Evolutionary conservation across 2,797 vertebrate genomes (phyloP).

Genomic region (Eutrigla gurnardus): DNA sequence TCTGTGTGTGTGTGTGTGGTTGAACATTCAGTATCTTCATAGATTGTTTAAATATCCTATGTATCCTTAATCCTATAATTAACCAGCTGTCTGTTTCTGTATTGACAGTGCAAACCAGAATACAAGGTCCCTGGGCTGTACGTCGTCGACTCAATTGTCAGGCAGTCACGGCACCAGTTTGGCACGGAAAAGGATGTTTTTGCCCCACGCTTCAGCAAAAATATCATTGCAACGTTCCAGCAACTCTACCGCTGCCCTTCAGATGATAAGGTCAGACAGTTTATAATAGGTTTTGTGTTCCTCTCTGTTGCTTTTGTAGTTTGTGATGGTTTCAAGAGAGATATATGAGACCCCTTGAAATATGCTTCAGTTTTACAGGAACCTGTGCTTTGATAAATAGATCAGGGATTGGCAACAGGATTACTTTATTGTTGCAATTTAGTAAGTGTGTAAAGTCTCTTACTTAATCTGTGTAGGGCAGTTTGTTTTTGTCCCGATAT

Average conservation of each 20-base stretch:
- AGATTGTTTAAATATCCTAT: not conserved
- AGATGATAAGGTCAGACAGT: slow-evolving; percentile 92
- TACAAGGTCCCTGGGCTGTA: slow-evolving; percentile 99
- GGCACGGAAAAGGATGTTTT: slow-evolving; percentile 99
- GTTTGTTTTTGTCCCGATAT: not conserved
- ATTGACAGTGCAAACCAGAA: slow-evolving; percentile 94
- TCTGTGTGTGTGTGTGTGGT: too few species aligned
- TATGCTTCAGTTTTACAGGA: not conserved
- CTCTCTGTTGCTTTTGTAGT: slow-evolving; percentile 5
- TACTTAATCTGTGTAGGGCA: not conserved
- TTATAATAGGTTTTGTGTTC: slow-evolving; percentile 29
- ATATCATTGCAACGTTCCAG: slow-evolving; percentile 98
- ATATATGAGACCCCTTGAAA: not conserved
- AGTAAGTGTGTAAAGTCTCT: not conserved
- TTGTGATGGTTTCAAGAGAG: not conserved
- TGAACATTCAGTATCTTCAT: not conserved
- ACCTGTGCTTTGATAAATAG: not conserved
- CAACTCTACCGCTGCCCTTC: slow-evolving; percentile 97
- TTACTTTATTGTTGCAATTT: not conserved
- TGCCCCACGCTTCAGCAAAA: slow-evolving; percentile 99
- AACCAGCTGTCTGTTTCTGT: slow-evolving; percentile 18
- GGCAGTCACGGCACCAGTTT: slow-evolving; percentile 98
- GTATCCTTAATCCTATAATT: too few species aligned
- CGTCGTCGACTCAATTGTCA: slow-evolving; percentile 98
- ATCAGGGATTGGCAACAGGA: not conserved